Evolutionary conservation across 1,140 invertebrate genomes (phyloP), one percentile per base, ranked within the genome.

Genomic region (Drosophila parabipectinata): DNA sequence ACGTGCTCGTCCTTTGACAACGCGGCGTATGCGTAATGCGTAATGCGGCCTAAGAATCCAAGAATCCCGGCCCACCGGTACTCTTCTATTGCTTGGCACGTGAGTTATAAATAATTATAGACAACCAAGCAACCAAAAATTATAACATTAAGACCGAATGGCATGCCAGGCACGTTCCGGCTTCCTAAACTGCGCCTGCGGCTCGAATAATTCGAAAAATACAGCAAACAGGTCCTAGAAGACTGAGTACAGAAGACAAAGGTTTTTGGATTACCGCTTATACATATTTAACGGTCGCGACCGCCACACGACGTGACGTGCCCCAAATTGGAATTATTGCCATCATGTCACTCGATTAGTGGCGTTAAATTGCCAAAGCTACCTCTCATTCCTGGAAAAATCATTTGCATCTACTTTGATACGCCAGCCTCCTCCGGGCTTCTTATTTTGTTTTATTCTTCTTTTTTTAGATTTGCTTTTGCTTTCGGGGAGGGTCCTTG

Each of bases 61-160:
- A 39, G 37, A 39, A 12, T 3, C 61, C 24, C 18, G 15, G 39
- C 34, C 18, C 41, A 37, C 51, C 28, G 24, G 32, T 18, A 55
- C 62, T 69, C 62, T 69, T 44, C 44, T n/a, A 56, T 64, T 69
- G 64, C 32, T 52, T 32, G 55, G 66, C 82, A 80, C 82, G 74
- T 85, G 77, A 81, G 60, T 67, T 66, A 85, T 85, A 87, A 85
- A 85, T 85, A 85, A 85, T 85, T 85, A 85, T 87, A 78, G 82
- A 75, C 63, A 74, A 56, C 50, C 30, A 34, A 53, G 54, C 71
- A 56, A 47, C 66, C 64, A 74, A 68, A 82, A 79, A 83, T 78
- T 74, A 74, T 56, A 66, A 50, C 59, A 67, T 59, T 68, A 76
- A 44, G 45, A 62, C 12, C 14, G 37, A 71, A 76, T 48, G 45